A percentile compares a stretch with the other conserved stretches of the same genome.
phyloP scores from a whole-genome alignment of 2,113 vertebrate genomes.

The Scalopus aquaticus region DNA sequence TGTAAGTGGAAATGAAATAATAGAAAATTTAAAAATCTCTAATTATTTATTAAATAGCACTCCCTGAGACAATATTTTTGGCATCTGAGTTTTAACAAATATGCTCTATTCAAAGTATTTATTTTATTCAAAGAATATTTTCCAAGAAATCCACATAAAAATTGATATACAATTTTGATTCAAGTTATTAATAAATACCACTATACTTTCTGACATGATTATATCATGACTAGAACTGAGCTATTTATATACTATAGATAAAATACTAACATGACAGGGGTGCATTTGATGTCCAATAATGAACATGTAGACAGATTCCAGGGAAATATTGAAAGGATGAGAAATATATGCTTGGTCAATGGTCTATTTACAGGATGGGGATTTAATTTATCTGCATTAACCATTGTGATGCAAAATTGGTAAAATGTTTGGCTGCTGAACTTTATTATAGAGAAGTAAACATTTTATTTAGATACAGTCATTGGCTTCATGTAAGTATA shows the following conservation, averaged over 20 bases:
- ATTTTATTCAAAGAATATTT: neutral
- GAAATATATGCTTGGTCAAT: constrained; percentile 39
- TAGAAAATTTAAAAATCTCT: neutral
- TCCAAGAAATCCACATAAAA: neutral
- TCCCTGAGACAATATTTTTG: neutral
- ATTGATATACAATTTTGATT: neutral
- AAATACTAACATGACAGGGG: neutral
- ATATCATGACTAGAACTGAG: neutral
- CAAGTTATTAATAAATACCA: neutral
- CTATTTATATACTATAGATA: neutral
- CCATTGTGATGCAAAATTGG: neutral
- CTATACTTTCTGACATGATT: neutral
- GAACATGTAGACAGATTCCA: neutral
- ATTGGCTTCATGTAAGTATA: neutral
- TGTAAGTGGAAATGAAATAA: neutral
- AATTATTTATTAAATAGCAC: neutral
- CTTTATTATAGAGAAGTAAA: neutral
- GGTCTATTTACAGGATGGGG: neutral
- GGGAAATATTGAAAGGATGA: neutral
- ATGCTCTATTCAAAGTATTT: neutral
- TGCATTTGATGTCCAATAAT: neutral
- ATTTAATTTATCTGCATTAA: neutral
- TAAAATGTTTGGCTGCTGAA: neutral
- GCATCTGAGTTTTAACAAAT: neutral
- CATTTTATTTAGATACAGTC: neutral